Evolutionary conservation across 2,888 invertebrate genomes (phyloP).

Genomic region (Chrysotoxum bicinctum): DNA sequence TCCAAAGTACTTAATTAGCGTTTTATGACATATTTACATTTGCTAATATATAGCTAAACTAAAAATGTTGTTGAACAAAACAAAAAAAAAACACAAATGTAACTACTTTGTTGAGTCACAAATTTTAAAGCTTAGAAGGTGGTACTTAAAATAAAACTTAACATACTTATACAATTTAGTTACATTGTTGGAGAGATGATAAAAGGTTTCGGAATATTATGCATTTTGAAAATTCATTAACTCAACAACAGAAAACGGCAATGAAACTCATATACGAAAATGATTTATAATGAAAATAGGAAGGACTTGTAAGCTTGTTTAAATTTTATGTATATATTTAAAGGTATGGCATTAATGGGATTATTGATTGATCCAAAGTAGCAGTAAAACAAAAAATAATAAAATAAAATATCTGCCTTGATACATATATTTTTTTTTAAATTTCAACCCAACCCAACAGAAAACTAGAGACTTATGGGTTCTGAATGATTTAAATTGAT

Average conservation of each 20-base stretch:
- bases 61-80: not conserved
- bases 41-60: not conserved
- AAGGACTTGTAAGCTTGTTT: not conserved
- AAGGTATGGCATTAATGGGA: not conserved
- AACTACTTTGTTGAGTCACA: not conserved
- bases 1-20: not conserved
- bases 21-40: not conserved
- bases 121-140: too few relatives aligned
- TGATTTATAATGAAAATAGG: not conserved
- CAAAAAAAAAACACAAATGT: not conserved
- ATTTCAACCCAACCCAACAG: not conserved
- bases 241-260: too few relatives aligned
- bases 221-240: not conserved
- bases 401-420: not conserved
- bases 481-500: too few relatives aligned
- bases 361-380: not conserved
- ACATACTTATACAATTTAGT: not conserved
- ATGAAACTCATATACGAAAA: not conserved
- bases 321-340: not conserved
- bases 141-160: not conserved
- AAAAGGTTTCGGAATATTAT: not conserved
- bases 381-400: not conserved
- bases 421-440: not conserved
- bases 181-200: not conserved
- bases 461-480: too few relatives aligned